These are phyloP conservation scores for Bombylius discolor DNA, from an alignment of 2,888 invertebrate species.

Conservation along the genomic window DNA sequence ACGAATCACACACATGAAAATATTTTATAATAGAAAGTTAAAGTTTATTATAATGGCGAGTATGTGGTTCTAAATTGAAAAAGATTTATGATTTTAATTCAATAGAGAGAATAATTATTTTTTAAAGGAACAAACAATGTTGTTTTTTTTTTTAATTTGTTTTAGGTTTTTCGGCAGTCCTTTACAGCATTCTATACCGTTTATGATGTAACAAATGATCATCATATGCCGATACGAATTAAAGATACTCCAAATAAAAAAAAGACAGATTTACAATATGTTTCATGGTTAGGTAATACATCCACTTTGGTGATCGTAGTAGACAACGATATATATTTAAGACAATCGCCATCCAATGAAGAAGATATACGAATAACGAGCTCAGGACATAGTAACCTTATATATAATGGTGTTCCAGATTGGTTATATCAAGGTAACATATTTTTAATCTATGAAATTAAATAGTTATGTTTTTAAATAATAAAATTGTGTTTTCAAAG, in stretches of 20 bases:
- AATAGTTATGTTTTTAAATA: not conserved
- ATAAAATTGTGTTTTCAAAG: not conserved
- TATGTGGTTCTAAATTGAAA: too few relatives aligned
- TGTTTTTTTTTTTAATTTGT: constrained; percentile 23
- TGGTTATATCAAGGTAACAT: constrained; percentile 87
- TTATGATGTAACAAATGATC: constrained; percentile 83
- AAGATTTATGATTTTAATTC: too few relatives aligned
- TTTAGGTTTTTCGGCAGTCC: constrained; percentile 72
- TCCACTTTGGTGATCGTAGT: constrained; percentile 67
- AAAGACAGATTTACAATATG: constrained; percentile 67
- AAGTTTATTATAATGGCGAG: too few relatives aligned
- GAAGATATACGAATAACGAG: constrained; percentile 58
- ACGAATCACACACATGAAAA: too few relatives aligned
- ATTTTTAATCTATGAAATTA: not conserved
- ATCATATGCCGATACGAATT: constrained; percentile 73
- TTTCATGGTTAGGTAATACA: constrained; percentile 68
- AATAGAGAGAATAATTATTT: too few relatives aligned
- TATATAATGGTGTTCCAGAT: constrained; percentile 89
- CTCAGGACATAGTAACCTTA: constrained; percentile 61
- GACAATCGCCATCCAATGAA: constrained; percentile 55
- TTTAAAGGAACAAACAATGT: too few relatives aligned
- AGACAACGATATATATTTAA: constrained; percentile 80
- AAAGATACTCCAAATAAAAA: constrained; percentile 56
- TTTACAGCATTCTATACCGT: constrained; percentile 81
- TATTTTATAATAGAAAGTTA: too few relatives aligned